Base-by-base conservation (phyloP, 2,888 invertebrate species). In the Coremacera marginata region DNA sequence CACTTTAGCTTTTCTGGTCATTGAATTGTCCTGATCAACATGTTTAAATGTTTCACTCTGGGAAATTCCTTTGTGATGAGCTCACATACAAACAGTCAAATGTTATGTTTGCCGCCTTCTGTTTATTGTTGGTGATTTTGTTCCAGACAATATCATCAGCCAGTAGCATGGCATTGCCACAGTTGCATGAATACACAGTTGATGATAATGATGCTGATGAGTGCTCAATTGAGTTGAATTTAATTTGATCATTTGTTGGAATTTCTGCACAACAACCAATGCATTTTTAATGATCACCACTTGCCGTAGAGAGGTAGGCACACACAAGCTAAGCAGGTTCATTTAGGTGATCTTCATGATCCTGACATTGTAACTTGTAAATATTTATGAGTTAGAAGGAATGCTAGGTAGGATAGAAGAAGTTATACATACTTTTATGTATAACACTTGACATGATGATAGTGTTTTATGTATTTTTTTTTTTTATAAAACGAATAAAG, bases 61-160 rank as follows among this genome's bases (percentile, higher is more conserved):
- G 67, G 49, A 79, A 83, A 82, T 83, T 84, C 84, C 85, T 83
- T 82, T 84, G 84, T 84, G 85, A 85, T 82, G 80, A 82, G 84
- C 82, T 75, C 77, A 14, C n/a, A 52, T 19, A 19, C 31, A 16
- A 44, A 14, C 31, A 25, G 51, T 19, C 60, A 63, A 31, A 14
- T 19, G 25, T 16, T 8, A 37, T 44, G 11, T 51, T 62, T 67
- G 34, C 37, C 65, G 37, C 19, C 11, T 37, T n/a, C 9, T 25
- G 27, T 22, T 63, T 31, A 49, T 63, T 62, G 34, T 70, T 52
- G 55, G 25, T 68, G 77, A 73, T 77, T 68, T 74, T 70, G 63
- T 71, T 34, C 67, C 65, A 51, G 27, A 51, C 68, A 68, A 22
- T 51, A 51, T 22, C 51, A 68, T 49, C 68, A 49, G 27, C 49